These are phyloP conservation scores for Epinephelus awoara DNA, from an alignment of 2,797 vertebrate species.

Conservation along the genomic window DNA sequence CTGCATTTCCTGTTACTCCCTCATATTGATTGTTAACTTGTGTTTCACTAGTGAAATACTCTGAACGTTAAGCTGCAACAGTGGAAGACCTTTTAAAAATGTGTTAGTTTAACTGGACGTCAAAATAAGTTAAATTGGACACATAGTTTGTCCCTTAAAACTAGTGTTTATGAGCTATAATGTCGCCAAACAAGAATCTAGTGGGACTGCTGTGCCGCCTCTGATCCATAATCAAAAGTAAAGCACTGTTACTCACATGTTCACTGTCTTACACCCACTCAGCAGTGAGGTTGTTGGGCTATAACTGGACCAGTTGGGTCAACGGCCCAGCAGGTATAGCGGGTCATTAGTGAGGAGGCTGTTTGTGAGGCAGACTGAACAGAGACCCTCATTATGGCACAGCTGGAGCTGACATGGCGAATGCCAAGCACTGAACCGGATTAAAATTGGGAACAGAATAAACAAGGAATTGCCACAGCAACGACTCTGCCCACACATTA, in stretches of 20 bases:
- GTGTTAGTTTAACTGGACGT: too few relatives aligned
- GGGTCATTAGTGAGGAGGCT: constrained; percentile 41
- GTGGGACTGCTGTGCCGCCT: background rate
- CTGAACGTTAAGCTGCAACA: too few relatives aligned
- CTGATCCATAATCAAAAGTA: constrained; percentile 4
- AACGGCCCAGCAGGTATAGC: constrained; percentile 34
- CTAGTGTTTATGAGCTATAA: background rate
- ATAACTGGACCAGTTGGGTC: constrained; percentile 10
- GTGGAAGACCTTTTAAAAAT: too few relatives aligned
- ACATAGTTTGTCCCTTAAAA: background rate
- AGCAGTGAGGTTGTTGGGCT: background rate
- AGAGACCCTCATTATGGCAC: constrained; percentile 69
- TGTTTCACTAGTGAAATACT: too few relatives aligned
- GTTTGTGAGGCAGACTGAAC: constrained; percentile 44
- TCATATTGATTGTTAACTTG: too few relatives aligned
- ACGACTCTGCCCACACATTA: constrained; percentile 37
- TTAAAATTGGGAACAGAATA: constrained; percentile 57
- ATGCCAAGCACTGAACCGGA: constrained; percentile 61
- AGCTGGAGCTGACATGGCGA: constrained; percentile 64
- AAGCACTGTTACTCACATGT: background rate
- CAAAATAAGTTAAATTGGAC: background rate
- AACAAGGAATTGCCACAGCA: constrained; percentile 55
- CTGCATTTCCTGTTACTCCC: too few relatives aligned
- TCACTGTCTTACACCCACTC: background rate
- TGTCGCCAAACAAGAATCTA: background rate